Conservation (phyloP, 1,140 invertebrate species). For the Atta colombica region DNA sequence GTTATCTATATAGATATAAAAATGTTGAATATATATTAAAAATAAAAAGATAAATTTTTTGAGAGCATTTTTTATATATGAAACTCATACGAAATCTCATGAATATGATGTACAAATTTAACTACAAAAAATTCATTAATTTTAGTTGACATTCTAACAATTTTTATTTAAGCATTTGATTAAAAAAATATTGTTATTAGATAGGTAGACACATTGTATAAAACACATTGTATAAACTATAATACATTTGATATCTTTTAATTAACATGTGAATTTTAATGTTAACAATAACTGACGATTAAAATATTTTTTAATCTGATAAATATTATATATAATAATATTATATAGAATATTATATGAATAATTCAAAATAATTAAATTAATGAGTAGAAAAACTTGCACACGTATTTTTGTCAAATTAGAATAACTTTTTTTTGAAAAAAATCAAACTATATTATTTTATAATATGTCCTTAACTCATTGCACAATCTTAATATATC, state of each 20-base stretch:
- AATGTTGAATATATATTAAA: not conserved
- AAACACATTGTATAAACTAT: not conserved
- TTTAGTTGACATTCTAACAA: not conserved
- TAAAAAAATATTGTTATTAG: not conserved
- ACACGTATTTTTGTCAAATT: not conserved
- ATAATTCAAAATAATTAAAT: not conserved
- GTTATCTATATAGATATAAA: not conserved
- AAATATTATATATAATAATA: too few relatives aligned
- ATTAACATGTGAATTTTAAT: not conserved
- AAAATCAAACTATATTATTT: not conserved
- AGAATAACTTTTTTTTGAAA: not conserved
- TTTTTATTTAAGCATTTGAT: not conserved
- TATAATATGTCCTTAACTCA: not conserved
- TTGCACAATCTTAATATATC: not conserved
- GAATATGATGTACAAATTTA: conserved; percentile 11
- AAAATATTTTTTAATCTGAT: conserved; percentile 20
- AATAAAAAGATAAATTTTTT: not conserved
- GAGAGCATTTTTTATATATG: not conserved
- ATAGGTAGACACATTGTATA: not conserved
- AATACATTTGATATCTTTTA: not conserved
- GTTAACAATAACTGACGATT: conserved; percentile 18
- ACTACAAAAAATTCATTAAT: not conserved
- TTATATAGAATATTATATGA: too few relatives aligned
- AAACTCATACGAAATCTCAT: not conserved
- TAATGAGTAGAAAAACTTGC: not conserved